Base-by-base conservation (phyloP, 2,888 invertebrate genomes). In the Cinara cedri region DNA sequence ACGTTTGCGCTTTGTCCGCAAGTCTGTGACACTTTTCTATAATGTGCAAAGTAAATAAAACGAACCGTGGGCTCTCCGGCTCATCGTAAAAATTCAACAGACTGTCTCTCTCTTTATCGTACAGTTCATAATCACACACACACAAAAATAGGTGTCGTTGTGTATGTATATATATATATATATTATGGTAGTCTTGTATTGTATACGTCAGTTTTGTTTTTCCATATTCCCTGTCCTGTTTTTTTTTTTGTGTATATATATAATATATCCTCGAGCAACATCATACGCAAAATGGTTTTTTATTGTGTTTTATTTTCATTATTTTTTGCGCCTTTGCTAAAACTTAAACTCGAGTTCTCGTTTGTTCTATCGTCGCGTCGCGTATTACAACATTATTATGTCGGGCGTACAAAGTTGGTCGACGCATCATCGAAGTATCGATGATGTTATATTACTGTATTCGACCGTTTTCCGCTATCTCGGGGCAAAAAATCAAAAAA, bases 11-110 rank as follows among this genome's bases (percentile, higher is more conserved):
- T n/a, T n/a, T 46, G 10, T 8, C 13, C 46, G 10, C 2, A 49
- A 49, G 3, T 49, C 3, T 24, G 24, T 21, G 44, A 54, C 65
- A n/a, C 57, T 46, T 55, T n/a, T 55, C 6, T 26, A 1, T 66
- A 49, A 3, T 46, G 54, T 76, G 75, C 46, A 76, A 66, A 66
- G 16, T 57, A 14, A 68, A 76, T 68, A 57, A 57, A 76, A 60
- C 19, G 34, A 65, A 26, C 72, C 42, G 46, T 46, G 54, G 65
- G 70, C 10, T 10, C 19, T 51, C 44, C n/a, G 57, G 49, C 6
- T 34, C 24, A 34, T 49, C 26, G 34, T 68, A 76, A 76, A 76
- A 76, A 46, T 76, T 76, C 57, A 42, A 44, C 34, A 21, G 34
- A 62, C 72, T 49, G 14, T 44, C 42, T 65, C n/a, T 44, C 19